phyloP scores from a whole-genome alignment of 2,888 invertebrate species.

The Platycheirus albimanus region DNA sequence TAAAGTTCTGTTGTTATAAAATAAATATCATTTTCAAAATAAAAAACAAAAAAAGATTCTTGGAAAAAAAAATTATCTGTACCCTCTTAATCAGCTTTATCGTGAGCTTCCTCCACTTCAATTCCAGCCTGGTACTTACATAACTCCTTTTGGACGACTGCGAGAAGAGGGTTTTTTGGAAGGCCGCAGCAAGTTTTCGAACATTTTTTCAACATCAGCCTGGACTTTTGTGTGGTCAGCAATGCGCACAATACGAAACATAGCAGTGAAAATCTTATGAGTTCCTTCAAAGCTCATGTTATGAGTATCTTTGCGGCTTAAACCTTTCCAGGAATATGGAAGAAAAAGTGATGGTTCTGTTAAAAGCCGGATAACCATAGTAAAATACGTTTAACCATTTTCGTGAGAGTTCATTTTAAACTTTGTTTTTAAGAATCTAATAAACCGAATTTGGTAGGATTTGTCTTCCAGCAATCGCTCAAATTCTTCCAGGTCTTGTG shows the following conservation, averaged over 20 bases:
- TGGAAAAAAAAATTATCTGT: not conserved
- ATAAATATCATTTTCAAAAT: not conserved
- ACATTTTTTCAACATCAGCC: not conserved
- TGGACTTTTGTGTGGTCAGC: not conserved
- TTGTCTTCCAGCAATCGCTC: too few relatives aligned
- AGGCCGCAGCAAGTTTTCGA: not conserved
- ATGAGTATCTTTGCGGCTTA: not conserved
- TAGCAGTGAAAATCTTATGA: not conserved
- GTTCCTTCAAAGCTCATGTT: conserved; percentile 5
- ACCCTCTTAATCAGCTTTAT: not conserved
- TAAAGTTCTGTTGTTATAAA: not conserved
- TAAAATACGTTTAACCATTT: not conserved
- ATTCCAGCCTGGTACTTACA: not conserved
- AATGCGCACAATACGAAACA: not conserved
- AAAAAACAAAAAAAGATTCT: too few relatives aligned
- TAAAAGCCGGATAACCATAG: not conserved
- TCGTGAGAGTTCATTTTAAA: too few relatives aligned
- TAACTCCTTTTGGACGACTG: not conserved
- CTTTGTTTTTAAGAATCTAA: too few relatives aligned
- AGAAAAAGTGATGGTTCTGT: too few relatives aligned
- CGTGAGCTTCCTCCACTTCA: too few relatives aligned
- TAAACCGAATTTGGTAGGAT: too few relatives aligned
- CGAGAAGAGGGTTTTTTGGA: not conserved
- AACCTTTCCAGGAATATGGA: too few relatives aligned
- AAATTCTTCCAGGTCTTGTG: too few relatives aligned